Evolutionary conservation across 2,888 invertebrate species (phyloP).

Genomic region (Uloborus plumipes): DNA sequence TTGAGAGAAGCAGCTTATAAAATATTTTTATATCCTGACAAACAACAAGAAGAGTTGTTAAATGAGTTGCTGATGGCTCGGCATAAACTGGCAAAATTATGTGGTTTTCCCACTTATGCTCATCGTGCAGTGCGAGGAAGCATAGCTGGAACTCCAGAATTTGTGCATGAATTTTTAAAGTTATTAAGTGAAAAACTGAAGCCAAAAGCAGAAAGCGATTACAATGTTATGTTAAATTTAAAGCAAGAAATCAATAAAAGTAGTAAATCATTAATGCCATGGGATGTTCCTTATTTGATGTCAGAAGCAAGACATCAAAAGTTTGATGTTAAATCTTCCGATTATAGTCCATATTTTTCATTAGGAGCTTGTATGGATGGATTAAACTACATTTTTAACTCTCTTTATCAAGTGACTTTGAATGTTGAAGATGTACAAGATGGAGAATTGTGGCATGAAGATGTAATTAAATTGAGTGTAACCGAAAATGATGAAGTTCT

Average conservation of each 20-base stretch:
- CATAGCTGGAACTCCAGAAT: constrained; percentile 82
- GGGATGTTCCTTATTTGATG: constrained; percentile 91
- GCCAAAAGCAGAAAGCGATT: constrained; percentile 69
- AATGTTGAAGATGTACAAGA: constrained; percentile 80
- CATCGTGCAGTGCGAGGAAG: constrained; percentile 77
- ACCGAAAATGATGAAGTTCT: constrained; percentile 85
- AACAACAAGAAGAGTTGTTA: constrained; percentile 82
- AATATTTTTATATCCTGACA: constrained; percentile 85
- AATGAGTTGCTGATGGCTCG: constrained; percentile 81
- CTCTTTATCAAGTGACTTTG: constrained; percentile 85
- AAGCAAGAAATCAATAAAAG: constrained; percentile 38
- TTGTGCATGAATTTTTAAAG: constrained; percentile 85
- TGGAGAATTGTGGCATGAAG: constrained; percentile 89
- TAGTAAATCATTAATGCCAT: constrained; percentile 72
- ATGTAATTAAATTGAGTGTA: constrained; percentile 88
- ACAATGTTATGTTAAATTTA: constrained; percentile 51
- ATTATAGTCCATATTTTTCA: constrained; percentile 83
- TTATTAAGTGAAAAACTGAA: constrained; percentile 80
- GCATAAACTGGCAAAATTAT: constrained; percentile 84
- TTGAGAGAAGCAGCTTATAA: constrained; percentile 90
- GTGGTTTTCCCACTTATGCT: constrained; percentile 90
- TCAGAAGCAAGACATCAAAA: constrained; percentile 68
- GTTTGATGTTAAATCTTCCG: constrained; percentile 56
- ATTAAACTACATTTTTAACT: constrained; percentile 86
- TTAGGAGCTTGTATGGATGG: constrained; percentile 98